Evolutionary conservation across 2,113 vertebrate genomes (phyloP).

Genomic region (Scomber colias): DNA sequence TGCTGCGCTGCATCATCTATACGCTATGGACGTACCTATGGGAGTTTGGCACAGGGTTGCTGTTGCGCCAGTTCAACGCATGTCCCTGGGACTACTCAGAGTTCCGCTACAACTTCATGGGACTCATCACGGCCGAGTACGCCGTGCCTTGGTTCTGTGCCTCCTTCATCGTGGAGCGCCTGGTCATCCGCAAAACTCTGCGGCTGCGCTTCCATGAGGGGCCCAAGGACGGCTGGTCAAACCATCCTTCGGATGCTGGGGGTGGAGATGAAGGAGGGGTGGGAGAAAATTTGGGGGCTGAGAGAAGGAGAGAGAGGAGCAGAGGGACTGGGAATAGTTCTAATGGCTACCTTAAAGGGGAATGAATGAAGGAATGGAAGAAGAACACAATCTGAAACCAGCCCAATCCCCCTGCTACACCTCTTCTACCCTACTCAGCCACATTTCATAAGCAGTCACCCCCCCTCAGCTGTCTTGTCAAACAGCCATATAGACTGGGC

Average conservation of each 20-base stretch:
- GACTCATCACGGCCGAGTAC: conserved; percentile 97
- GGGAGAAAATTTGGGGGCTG: conserved; percentile 62
- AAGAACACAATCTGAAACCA: conserved; percentile 25
- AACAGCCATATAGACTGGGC: conserved; percentile 29
- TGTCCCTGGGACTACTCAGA: conserved; percentile 99
- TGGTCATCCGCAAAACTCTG: conserved; percentile 96
- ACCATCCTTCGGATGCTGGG: background rate
- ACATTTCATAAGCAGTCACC: conserved; percentile 38
- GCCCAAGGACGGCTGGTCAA: conserved; percentile 83
- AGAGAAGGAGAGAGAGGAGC: conserved; percentile 62
- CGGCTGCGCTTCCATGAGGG: conserved; percentile 92
- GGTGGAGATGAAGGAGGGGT: conserved; percentile 29
- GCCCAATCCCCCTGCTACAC: conserved; percentile 25
- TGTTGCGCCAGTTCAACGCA: conserved; percentile 95
- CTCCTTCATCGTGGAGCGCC: conserved; percentile 93
- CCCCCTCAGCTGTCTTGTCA: background rate
- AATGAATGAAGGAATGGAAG: conserved; percentile 83
- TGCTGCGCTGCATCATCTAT: conserved; percentile 95
- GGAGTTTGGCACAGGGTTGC: conserved; percentile 96
- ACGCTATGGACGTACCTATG: conserved; percentile 97
- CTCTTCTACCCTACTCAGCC: conserved; percentile 32
- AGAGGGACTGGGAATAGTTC: conserved; percentile 77
- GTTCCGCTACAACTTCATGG: conserved; percentile 99
- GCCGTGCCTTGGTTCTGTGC: conserved; percentile 98
- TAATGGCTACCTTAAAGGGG: conserved; percentile 92